Base-by-base conservation (phyloP, 2,797 vertebrate genomes). In the Antennarius maculatus region DNA sequence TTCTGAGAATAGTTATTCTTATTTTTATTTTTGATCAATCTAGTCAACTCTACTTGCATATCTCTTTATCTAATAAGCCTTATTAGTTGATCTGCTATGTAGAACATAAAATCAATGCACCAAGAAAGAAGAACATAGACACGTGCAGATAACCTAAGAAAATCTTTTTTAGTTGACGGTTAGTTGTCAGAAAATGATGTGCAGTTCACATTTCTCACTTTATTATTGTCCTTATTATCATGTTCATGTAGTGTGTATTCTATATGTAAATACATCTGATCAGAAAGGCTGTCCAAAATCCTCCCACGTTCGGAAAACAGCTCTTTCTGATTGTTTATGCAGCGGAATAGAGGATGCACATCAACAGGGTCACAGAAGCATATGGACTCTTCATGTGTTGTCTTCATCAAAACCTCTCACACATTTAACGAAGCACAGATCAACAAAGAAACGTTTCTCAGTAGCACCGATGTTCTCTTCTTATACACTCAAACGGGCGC, bases 361-460 rank as follows among this genome's bases (percentile, higher is more conserved):
- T 43, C 61, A n/a, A 6, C 0, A 1, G 29, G 77, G 77, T 78
- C 66, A 76, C 23, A 39, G 17, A 28, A 72, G 65, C 77, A 77
- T 68, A 79, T 77, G 71, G 59, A 57, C 45, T 49, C 45, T 48
- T 55, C 51, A 60, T 80, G 54, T 64, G 41, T 64, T 60, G 68
- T 53, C 56, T 59, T 42, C 39, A 28, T 59, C n/a, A 54, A 12
- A 46, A 57, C 53, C 16, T 71, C 49, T 55, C 17, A 5, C 9
- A 51, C 45, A 23, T 31, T 23, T 27, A 41, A n/a, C 27, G 71
- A 15, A 8, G 9, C 0, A 16, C 34, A 49, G 17, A 55, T 58
- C 49, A 58, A 48, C 59, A 43, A 37, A 58, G 14, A 49, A 2
- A 34, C 56, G 58, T 50, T 62, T 57, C 13, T 58, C 11, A 17